A percentile compares a stretch with the other conserved stretches of the same genome.
phyloP scores from a whole-genome alignment of 2,113 vertebrate species.

The Psilopogon haemacephalus region DNA sequence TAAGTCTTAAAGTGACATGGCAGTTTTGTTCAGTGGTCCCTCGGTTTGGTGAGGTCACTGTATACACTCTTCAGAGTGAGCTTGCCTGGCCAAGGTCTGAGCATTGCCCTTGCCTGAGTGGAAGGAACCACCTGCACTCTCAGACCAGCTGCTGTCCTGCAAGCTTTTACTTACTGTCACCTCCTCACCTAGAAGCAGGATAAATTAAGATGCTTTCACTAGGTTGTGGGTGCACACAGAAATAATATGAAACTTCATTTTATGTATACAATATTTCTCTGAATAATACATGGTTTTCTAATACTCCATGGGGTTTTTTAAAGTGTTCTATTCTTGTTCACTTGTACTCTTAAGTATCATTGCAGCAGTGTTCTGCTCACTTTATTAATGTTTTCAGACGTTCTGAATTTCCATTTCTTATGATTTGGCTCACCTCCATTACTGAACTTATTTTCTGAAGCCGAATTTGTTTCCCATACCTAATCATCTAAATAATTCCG shows the following conservation, averaged over 20 bases:
- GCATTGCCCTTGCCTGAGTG: neutral
- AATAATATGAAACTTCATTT: neutral
- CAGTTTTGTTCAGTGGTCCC: neutral
- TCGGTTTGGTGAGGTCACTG: neutral
- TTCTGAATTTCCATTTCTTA: neutral
- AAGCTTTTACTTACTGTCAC: neutral
- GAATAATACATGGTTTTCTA: neutral
- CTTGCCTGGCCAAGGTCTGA: neutral
- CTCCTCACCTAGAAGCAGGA: neutral
- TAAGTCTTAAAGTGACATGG: neutral
- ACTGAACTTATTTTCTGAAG: neutral
- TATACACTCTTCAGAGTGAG: neutral
- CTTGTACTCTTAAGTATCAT: neutral
- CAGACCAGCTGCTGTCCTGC: neutral
- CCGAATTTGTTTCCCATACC: neutral
- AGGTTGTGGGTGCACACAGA: neutral
- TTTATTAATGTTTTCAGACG: neutral
- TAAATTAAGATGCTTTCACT: neutral
- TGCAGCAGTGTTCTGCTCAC: neutral
- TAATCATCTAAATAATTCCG: neutral
- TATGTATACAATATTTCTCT: neutral
- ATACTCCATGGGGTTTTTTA: neutral
- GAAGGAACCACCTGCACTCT: neutral
- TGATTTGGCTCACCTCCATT: accelerated
- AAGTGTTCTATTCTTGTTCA: neutral